These are phyloP conservation scores for Watsonalla cultraria DNA, from an alignment of 2,888 invertebrate species.

Conservation along the genomic window DNA sequence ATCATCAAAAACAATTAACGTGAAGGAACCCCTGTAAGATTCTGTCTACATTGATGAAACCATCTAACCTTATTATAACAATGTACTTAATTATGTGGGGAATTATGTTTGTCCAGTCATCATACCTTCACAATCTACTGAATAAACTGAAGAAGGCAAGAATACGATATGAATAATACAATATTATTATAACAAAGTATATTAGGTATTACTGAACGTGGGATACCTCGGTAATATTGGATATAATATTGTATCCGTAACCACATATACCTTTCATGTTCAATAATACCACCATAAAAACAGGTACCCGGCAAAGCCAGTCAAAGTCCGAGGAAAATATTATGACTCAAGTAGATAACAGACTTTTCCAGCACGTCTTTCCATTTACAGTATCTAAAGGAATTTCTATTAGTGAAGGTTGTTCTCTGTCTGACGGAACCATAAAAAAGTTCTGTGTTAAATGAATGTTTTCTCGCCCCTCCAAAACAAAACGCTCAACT, in stretches of 20 bases:
- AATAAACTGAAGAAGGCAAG: too few species aligned
- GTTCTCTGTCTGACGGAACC: constrained; percentile 63
- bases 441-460: constrained; percentile 64
- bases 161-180: background rate
- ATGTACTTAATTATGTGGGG: too few species aligned
- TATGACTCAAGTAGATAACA: constrained; percentile 56
- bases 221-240: constrained; percentile 13
- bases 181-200: background rate
- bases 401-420: constrained; percentile 71
- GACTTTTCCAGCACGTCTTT: constrained; percentile 62
- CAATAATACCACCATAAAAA: constrained; percentile 46
- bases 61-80: too few species aligned
- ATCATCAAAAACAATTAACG: too few species aligned
- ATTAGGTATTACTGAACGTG: background rate
- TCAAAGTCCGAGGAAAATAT: constrained; percentile 56
- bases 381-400: constrained; percentile 69
- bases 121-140: too few species aligned
- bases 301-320: constrained; percentile 51
- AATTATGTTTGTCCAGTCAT: too few species aligned
- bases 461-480: constrained; percentile 58
- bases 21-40: too few species aligned
- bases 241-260: constrained; percentile 31
- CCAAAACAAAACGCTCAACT: constrained; percentile 54
- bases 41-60: too few species aligned
- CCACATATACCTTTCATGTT: constrained; percentile 29